Evolutionary conservation across 2,797 vertebrate genomes (phyloP).

Genomic region (Otolemur crassicaudatus): DNA sequence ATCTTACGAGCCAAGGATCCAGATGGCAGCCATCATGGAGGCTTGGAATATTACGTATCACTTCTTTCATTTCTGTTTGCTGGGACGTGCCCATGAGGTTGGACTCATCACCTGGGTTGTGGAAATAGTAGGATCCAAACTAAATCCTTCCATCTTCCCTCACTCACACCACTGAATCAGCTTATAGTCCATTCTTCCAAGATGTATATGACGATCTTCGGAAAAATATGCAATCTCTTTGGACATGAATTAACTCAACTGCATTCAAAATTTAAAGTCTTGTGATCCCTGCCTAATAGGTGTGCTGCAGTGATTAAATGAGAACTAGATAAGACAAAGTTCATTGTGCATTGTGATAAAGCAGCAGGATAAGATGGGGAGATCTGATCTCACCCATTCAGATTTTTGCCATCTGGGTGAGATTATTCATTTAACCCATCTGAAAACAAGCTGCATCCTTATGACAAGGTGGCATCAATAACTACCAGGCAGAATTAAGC

Average conservation of each 20-base stretch:
- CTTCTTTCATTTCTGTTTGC: neutral
- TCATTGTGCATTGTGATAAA: too few species aligned
- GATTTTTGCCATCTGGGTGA: neutral
- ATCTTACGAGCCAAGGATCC: neutral
- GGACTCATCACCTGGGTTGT: neutral
- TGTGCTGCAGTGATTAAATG: neutral
- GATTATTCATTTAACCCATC: neutral
- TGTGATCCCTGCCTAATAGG: neutral
- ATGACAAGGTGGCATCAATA: neutral
- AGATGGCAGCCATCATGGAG: neutral
- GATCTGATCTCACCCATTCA: neutral
- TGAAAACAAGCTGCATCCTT: neutral
- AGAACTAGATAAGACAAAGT: neutral
- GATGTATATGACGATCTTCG: neutral
- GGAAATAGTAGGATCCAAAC: neutral
- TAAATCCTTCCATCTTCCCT: neutral
- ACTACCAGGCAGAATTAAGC: too few species aligned
- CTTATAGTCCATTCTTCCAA: neutral
- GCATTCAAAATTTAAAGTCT: neutral
- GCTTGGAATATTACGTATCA: neutral
- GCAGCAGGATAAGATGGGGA: rapidly evolving
- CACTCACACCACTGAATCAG: neutral
- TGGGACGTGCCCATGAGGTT: neutral
- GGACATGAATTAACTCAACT: neutral
- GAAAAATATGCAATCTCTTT: neutral